A percentile compares a stretch with the other conserved stretches of the same genome.
These are phyloP conservation scores for Leucoraja erinaceus DNA, from an alignment of 2,113 vertebrate genomes.

Conservation along the genomic window DNA sequence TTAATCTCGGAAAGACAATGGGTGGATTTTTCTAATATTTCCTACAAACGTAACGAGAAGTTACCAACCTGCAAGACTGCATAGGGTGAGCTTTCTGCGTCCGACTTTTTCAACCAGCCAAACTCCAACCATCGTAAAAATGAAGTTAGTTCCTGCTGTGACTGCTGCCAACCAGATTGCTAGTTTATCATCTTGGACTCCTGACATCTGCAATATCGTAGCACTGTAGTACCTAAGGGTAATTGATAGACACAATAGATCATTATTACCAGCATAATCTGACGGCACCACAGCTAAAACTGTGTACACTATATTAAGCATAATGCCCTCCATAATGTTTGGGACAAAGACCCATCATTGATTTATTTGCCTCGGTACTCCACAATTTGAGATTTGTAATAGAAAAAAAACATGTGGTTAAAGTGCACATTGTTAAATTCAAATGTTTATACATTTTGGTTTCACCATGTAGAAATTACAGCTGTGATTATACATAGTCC, in stretches of 20 bases:
- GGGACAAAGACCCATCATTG: too few relatives aligned
- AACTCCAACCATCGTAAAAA: constrained; percentile 88
- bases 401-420: too few relatives aligned
- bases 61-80: constrained; percentile 78
- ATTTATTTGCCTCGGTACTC: too few relatives aligned
- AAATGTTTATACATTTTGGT: too few relatives aligned
- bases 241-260: constrained; percentile 35
- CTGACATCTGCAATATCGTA: constrained; percentile 98
- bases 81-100: constrained; percentile 80
- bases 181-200: constrained; percentile 79
- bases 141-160: constrained; percentile 88
- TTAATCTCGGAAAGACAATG: neutral
- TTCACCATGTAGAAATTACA: too few relatives aligned
- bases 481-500: too few relatives aligned
- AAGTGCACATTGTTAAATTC: too few relatives aligned
- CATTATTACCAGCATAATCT: neutral
- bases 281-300: neutral
- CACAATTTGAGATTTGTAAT: too few relatives aligned
- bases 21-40: neutral
- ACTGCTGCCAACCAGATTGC: constrained; percentile 91
- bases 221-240: constrained; percentile 88
- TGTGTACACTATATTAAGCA: neutral
- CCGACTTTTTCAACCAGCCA: constrained; percentile 93
- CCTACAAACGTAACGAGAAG: neutral
- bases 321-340: neutral